These are phyloP conservation scores for Gouania willdenowi DNA, from an alignment of 2,797 vertebrate species.

Conservation along the genomic window DNA sequence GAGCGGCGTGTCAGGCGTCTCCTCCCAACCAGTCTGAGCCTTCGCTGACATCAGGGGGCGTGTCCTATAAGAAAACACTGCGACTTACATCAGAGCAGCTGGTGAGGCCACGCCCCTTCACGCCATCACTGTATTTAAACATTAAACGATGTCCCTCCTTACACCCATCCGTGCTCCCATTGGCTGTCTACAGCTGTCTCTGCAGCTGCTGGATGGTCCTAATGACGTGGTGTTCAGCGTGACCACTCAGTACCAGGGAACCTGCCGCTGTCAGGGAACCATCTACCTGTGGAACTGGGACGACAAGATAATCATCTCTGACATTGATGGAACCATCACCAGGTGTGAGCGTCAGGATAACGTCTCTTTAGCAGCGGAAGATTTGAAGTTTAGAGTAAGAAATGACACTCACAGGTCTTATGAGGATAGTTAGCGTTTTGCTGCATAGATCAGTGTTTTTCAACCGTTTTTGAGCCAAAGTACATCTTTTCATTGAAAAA, in stretches of 20 bases:
- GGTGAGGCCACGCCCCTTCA: conserved; percentile 62
- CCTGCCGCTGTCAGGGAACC: conserved; percentile 93
- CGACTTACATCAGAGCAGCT: conserved; percentile 92
- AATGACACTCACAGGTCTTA: too few species aligned
- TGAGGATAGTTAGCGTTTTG: too few species aligned
- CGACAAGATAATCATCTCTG: conserved; percentile 95
- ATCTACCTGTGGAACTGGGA: conserved; percentile 99
- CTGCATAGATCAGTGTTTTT: too few species aligned
- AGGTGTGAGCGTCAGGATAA: too few species aligned
- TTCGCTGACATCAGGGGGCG: conserved; percentile 61
- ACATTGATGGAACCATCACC: conserved; percentile 98
- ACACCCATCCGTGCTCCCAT: too few species aligned
- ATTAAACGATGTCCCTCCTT: too few species aligned
- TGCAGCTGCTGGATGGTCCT: conserved; percentile 91
- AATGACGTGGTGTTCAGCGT: conserved; percentile 95
- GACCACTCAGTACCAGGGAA: conserved; percentile 97
- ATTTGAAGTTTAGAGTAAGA: too few species aligned
- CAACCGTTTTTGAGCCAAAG: too few species aligned
- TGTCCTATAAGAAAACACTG: conserved; percentile 93
- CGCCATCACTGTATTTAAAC: too few species aligned
- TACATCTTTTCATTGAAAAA: too few species aligned
- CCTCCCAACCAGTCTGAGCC: conserved; percentile 65
- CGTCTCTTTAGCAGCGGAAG: too few species aligned
- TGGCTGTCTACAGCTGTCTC: conserved; percentile 62
- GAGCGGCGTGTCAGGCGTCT: conserved; percentile 64